Base-by-base conservation (phyloP, 2,888 invertebrate genomes). In the Conchocele bisecta region DNA sequence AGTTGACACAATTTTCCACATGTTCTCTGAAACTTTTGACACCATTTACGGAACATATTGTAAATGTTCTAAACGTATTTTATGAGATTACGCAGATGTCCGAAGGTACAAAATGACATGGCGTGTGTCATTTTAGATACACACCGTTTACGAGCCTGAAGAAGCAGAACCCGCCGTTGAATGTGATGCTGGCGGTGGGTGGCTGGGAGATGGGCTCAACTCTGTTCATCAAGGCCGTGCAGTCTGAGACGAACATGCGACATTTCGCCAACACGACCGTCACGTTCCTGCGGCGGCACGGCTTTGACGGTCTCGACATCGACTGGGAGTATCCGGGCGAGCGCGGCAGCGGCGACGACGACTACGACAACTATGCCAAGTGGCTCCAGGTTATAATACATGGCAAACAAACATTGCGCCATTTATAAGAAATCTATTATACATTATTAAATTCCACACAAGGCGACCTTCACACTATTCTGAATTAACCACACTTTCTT, bases 311-410 rank as follows among this genome's bases (percentile, higher is more conserved):
- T 3, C 91, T 98, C 0, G 97, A 97, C 84, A 92, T 98, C 31
- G 97, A 97, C 86, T 98, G 97, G 97, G 96, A 97, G 88, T 98
- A 97, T 89, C 98, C 98, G 0, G 80, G 42, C 4, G 69, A 59
- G 9, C 56, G 86, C 26, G 88, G 86, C 11, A 84, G 85, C 63
- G 80, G 75, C 1, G 58, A 83, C 2, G 77, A 51, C 26, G 87
- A 87, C 60, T 85, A 85, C 56, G 73, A 83, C 2, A 53, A 74
- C 15, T 87, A 79, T 46, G 79, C 76, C 3, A 44, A 59, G 11
- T 70, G 85, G 5, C 44, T 71, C 6, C 17, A 60, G 28, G 71
- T 65, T n/a, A n/a, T n/a, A n/a, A n/a, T n/a, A n/a, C n/a, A n/a
- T n/a, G n/a, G n/a, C n/a, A n/a, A n/a, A n/a, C n/a, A n/a, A n/a